A percentile compares a stretch with the other conserved stretches of the same genome.
These are phyloP conservation scores for Sclerodermus sp. DNA, from an alignment of 2,888 invertebrate species.

Conservation along the genomic window DNA sequence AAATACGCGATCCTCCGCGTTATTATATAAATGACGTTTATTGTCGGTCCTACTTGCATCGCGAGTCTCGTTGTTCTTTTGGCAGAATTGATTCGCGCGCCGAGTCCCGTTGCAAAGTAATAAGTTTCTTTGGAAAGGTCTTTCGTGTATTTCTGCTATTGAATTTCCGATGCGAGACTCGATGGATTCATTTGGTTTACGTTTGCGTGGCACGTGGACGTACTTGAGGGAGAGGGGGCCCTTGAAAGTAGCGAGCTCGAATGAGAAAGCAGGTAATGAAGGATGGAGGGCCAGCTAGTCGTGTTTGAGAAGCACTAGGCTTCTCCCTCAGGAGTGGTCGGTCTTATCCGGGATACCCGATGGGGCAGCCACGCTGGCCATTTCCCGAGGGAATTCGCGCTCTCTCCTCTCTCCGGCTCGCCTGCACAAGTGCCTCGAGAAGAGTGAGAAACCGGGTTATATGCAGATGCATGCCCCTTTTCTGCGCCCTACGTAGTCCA, in stretches of 20 bases:
- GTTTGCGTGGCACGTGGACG: slow-evolving; percentile 36
- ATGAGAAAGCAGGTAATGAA: slow-evolving; percentile 35
- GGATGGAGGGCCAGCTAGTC: slow-evolving; percentile 32
- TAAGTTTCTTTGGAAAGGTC: not conserved
- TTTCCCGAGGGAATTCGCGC: slow-evolving; percentile 33
- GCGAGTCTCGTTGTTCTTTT: too few relatives aligned
- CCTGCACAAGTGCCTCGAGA: slow-evolving; percentile 18
- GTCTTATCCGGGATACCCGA: slow-evolving; percentile 34
- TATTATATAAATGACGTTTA: too few relatives aligned
- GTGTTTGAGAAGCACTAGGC: slow-evolving; percentile 45
- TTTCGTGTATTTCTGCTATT: not conserved
- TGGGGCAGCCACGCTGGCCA: slow-evolving; percentile 20
- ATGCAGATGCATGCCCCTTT: slow-evolving; percentile 38
- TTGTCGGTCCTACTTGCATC: too few relatives aligned
- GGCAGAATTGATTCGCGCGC: too few relatives aligned
- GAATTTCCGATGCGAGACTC: slow-evolving; percentile 4
- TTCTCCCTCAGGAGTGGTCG: slow-evolving; percentile 40
- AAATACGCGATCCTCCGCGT: too few relatives aligned
- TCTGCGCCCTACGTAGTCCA: not conserved
- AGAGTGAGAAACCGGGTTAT: slow-evolving; percentile 46
- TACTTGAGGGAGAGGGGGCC: slow-evolving; percentile 22
- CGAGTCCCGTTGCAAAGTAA: too few relatives aligned
- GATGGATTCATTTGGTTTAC: slow-evolving; percentile 27
- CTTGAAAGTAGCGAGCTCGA: slow-evolving; percentile 23
- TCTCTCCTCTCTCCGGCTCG: slow-evolving; percentile 19